Evolutionary conservation across 2,888 invertebrate genomes (phyloP), one percentile per base, ranked within the genome.

Genomic region (Antheraea yamamai): DNA sequence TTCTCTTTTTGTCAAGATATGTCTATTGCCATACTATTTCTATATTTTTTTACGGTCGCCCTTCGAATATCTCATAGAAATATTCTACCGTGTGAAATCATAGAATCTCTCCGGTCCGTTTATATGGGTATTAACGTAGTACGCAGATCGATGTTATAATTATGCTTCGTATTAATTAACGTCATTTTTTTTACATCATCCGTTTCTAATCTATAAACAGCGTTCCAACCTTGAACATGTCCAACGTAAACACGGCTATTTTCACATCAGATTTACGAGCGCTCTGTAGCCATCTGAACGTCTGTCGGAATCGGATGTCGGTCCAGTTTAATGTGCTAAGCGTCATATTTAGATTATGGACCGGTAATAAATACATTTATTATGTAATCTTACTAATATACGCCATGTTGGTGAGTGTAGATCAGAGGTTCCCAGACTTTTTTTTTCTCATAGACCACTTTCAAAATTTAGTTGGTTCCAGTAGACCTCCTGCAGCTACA

Each of bases 201-300:
- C 18, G 61, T 47, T 7, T 68, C 23, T 23, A 58, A 61, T 64
- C 72, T 64, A 39, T 35, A 64, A 75, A 66, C 81, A 82, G 76
- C 78, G 79, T 8, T 79, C 76, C 79, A 84, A 84, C 88, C 88
- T 88, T 89, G 85, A 79, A 76, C 79, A 73, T 78, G 77, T 82
- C 78, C 80, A 84, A 85, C 79, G 79, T 82, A 87, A 86, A 85
- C 86, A 85, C 80, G 84, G 79, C 80, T 80, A 82, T 81, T 83
- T 85, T 80, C 80, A 82, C 78, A 76, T 78, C 76, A 78, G 81
- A 78, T 86, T 86, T 84, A 86, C 84, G 82, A 85, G 72, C 76
- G 72, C 68, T 66, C 39, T 55, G 74, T 74, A 73, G 51, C 74
- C 55, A 72, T 55, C 12, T 26, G 47, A 64, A 39, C 64, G 74